Conservation (phyloP, 2,888 invertebrate species). For the Drosophila demipolita region DNA sequence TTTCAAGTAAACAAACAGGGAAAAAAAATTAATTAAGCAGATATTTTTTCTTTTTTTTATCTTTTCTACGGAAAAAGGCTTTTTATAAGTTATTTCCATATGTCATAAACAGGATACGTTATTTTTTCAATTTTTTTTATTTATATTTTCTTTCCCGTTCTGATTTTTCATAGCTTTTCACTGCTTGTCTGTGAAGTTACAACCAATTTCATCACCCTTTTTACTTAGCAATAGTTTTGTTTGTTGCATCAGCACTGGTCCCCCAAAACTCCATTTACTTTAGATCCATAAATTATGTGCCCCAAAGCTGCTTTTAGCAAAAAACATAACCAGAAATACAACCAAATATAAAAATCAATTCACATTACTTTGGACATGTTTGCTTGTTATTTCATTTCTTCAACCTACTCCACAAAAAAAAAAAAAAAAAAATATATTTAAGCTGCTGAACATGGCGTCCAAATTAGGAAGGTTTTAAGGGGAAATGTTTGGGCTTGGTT, state of each 20-base stretch:
- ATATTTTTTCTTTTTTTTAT: too few relatives aligned
- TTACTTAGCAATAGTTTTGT: not conserved
- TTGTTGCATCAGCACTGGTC: constrained; percentile 4
- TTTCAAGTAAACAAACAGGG: not conserved
- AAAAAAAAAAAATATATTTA: constrained; percentile 27
- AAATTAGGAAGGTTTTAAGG: constrained; percentile 47
- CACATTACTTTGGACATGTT: constrained; percentile 53
- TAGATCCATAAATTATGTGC: constrained; percentile 31
- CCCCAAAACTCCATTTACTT: constrained; percentile 1
- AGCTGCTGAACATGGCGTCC: constrained; percentile 42
- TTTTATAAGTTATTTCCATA: not conserved
- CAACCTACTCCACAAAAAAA: constrained; percentile 8
- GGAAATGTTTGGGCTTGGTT: constrained; percentile 10
- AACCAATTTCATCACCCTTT: not conserved
- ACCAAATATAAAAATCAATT: constrained; percentile 65
- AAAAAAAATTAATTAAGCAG: not conserved
- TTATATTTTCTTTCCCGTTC: not conserved
- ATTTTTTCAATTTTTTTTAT: not conserved
- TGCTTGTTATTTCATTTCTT: constrained; percentile 23
- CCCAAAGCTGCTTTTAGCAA: constrained; percentile 21
- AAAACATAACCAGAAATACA: constrained; percentile 16
- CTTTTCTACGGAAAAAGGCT: not conserved
- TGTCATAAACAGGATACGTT: not conserved
- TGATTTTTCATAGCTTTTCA: not conserved
- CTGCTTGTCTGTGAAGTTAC: not conserved